Percentiles rank a stretch among this genome's conserved stretches.
Evolutionary conservation across 2,888 invertebrate species (phyloP).

Genomic region (Spilosoma lubricipeda): DNA sequence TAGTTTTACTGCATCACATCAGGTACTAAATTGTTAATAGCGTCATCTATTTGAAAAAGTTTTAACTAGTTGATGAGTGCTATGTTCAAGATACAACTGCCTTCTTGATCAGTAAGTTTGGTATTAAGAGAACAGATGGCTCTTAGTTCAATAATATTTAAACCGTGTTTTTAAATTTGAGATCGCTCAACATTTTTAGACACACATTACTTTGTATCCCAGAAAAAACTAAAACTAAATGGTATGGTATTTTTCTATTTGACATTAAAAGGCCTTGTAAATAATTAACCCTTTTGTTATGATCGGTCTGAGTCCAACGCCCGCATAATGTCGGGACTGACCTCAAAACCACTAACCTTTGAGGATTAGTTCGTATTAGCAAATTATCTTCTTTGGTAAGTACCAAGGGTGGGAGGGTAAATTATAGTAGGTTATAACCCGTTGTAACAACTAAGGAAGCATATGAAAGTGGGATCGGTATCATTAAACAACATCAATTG

Average conservation of each 20-base stretch:
- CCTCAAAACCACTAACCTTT: constrained; percentile 59
- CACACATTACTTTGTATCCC: background rate
- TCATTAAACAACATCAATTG: background rate
- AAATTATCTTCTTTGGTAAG: constrained; percentile 51
- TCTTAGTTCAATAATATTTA: background rate
- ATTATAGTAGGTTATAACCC: constrained; percentile 1
- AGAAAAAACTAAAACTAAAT: background rate
- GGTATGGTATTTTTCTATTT: constrained; percentile 27
- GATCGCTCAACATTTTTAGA: background rate
- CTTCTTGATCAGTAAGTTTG: background rate
- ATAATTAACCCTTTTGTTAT: constrained; percentile 53
- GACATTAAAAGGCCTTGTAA: constrained; percentile 46
- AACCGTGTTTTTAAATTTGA: background rate
- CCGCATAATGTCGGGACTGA: constrained; percentile 57
- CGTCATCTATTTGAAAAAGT: background rate
- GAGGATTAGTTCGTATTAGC: constrained; percentile 60
- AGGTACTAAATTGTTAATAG: background rate
- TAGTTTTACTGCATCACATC: background rate
- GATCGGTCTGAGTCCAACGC: constrained; percentile 51
- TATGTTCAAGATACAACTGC: background rate
- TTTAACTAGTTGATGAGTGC: background rate
- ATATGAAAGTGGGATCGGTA: background rate
- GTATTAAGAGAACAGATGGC: background rate
- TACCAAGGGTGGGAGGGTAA: background rate
- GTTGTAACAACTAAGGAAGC: constrained; percentile 1